phyloP scores from a whole-genome alignment of 2,113 vertebrate species.

The Oreochromis niloticus region DNA sequence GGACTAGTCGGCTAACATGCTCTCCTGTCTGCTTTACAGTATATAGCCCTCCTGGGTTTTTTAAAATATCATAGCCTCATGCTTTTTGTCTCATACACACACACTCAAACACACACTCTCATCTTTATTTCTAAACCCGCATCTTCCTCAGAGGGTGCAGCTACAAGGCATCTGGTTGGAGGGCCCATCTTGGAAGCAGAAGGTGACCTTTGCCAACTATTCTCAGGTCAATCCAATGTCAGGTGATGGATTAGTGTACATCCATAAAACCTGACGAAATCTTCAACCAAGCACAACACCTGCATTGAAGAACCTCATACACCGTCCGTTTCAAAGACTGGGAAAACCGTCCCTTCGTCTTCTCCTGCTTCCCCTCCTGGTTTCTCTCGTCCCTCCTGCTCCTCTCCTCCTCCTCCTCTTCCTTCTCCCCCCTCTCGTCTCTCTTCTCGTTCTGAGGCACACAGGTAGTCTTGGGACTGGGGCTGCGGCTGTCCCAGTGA shows the following conservation, averaged over 20 bases:
- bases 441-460: conserved; percentile 59
- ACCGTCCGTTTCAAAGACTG: conserved; percentile 56
- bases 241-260: not conserved
- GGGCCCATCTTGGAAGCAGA: conserved; percentile 46
- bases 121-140: conserved; percentile 11
- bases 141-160: conserved; percentile 51
- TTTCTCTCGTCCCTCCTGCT: conserved; percentile 23
- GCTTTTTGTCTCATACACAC: conserved; percentile 21
- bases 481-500: conserved; percentile 68
- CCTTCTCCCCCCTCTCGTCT: not conserved
- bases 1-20: conserved; percentile 59
- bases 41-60: not conserved
- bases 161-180: conserved; percentile 71
- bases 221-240: conserved; percentile 25
- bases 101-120: not conserved
- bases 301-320: conserved; percentile 49
- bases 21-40: conserved; percentile 18
- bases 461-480: conserved; percentile 68
- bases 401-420: not conserved
- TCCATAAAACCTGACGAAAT: conserved; percentile 15
- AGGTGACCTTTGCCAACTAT: conserved; percentile 19
- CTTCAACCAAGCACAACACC: conserved; percentile 25
- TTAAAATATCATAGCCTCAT: conserved; percentile 21
- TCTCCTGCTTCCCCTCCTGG: conserved; percentile 10
- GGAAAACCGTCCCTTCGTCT: conserved; percentile 28